These are phyloP conservation scores for Mythimna ferrago DNA, from an alignment of 2,888 invertebrate species.

Conservation along the genomic window DNA sequence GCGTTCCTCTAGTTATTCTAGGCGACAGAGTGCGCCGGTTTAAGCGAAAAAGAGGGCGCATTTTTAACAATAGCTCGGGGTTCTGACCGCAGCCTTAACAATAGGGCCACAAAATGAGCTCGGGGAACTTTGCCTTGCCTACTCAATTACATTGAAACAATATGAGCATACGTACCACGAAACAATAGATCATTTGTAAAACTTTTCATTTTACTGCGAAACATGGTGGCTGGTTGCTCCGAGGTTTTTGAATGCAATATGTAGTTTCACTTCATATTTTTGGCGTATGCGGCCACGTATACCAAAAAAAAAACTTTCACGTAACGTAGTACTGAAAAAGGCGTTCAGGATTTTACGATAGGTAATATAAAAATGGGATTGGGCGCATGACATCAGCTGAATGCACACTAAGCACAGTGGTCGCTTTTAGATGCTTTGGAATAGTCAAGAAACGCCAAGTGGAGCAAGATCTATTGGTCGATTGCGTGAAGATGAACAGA, in stretches of 20 bases:
- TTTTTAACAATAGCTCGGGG: slow-evolving; percentile 55
- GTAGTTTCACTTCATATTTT: not conserved
- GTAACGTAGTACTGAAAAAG: not conserved
- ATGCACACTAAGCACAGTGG: too few relatives aligned
- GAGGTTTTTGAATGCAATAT: slow-evolving; percentile 28
- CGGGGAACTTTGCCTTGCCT: slow-evolving; percentile 57
- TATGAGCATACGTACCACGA: slow-evolving; percentile 58
- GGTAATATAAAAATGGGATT: not conserved
- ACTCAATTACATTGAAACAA: slow-evolving; percentile 65
- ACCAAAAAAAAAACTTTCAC: not conserved
- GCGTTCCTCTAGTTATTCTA: slow-evolving; percentile 53
- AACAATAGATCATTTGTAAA: slow-evolving; percentile 60
- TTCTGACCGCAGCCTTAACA: slow-evolving; percentile 57
- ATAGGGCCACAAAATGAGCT: slow-evolving; percentile 57
- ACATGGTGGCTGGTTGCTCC: slow-evolving; percentile 22
- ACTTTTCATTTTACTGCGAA: slow-evolving; percentile 52
- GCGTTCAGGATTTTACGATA: not conserved
- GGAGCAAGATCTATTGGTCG: too few relatives aligned
- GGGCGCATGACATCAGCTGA: too few relatives aligned
- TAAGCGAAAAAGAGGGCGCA: slow-evolving; percentile 45
- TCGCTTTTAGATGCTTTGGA: too few relatives aligned
- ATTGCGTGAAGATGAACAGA: too few relatives aligned
- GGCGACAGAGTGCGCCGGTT: slow-evolving; percentile 43
- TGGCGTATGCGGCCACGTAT: not conserved
- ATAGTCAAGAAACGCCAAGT: too few relatives aligned